Percentiles rank a stretch among this genome's conserved stretches.
phyloP scores from a whole-genome alignment of 2,113 vertebrate genomes.

The Phrynosoma platyrhinos region DNA sequence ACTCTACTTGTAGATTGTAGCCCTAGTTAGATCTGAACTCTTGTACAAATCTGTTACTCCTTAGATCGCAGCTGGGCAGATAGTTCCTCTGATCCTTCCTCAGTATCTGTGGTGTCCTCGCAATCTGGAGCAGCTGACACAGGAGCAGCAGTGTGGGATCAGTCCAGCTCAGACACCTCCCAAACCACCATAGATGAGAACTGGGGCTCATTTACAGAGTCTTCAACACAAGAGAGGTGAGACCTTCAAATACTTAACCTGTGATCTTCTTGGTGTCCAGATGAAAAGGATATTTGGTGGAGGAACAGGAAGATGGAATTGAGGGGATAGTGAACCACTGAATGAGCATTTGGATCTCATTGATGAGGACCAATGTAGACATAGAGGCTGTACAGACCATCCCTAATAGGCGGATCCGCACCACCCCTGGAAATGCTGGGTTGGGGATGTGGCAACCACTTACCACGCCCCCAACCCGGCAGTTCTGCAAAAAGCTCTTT shows the following conservation, averaged over 20 bases:
- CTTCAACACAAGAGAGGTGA: constrained; percentile 51
- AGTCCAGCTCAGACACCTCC: background rate
- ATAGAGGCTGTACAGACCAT: no score
- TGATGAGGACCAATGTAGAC: accelerated
- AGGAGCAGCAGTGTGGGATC: constrained; percentile 16
- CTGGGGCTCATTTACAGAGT: constrained; percentile 55
- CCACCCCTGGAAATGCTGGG: no score
- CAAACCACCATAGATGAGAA: constrained; percentile 46
- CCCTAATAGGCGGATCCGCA: no score
- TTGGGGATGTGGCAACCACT: no score
- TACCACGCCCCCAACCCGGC: no score
- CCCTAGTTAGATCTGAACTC: background rate
- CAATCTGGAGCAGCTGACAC: constrained; percentile 21
- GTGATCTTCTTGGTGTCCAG: background rate
- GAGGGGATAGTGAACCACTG: background rate
- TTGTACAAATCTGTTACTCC: background rate
- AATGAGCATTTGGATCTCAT: constrained; percentile 15
- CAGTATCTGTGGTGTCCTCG: background rate
- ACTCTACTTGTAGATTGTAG: background rate
- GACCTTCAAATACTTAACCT: background rate
- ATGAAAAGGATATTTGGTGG: background rate
- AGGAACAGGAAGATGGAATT: background rate
- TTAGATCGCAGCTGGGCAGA: background rate
- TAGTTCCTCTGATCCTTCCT: background rate
- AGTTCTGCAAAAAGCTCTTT: no score